Evolutionary conservation across 2,888 invertebrate species (phyloP).

Genomic region (Masnerella sp.): DNA sequence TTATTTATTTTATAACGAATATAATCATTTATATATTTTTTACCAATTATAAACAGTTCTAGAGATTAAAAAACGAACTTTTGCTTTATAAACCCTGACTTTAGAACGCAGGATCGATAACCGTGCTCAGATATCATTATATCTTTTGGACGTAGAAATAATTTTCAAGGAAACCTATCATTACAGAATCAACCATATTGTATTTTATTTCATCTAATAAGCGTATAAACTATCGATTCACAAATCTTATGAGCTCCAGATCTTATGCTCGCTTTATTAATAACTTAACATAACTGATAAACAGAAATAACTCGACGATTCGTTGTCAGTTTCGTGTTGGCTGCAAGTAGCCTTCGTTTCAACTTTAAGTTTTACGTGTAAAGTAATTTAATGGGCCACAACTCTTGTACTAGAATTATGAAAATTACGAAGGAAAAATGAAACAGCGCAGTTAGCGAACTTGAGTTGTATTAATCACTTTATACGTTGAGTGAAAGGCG

Average conservation of each 20-base stretch:
- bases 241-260: conserved; percentile 3
- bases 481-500: too few relatives aligned
- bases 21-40: too few relatives aligned
- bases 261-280: neutral
- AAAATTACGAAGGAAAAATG: neutral
- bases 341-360: conserved; percentile 22
- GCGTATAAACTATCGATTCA: conserved; percentile 18
- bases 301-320: too few relatives aligned
- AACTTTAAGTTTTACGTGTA: conserved; percentile 23
- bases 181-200: conserved; percentile 5
- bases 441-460: too few relatives aligned
- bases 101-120: too few relatives aligned
- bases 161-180: conserved; percentile 30
- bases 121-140: conserved; percentile 8
- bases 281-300: neutral
- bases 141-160: conserved; percentile 8
- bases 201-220: conserved; percentile 24
- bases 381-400: conserved; percentile 13
- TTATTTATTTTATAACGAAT: too few relatives aligned
- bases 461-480: too few relatives aligned
- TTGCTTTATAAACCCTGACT: too few relatives aligned
- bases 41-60: too few relatives aligned
- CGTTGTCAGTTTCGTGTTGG: conserved; percentile 32
- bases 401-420: neutral
- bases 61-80: too few relatives aligned